These are phyloP conservation scores for Umimayanthus kanabou DNA, from an alignment of 92 coral and sea anemone species.

Conservation along the genomic window DNA sequence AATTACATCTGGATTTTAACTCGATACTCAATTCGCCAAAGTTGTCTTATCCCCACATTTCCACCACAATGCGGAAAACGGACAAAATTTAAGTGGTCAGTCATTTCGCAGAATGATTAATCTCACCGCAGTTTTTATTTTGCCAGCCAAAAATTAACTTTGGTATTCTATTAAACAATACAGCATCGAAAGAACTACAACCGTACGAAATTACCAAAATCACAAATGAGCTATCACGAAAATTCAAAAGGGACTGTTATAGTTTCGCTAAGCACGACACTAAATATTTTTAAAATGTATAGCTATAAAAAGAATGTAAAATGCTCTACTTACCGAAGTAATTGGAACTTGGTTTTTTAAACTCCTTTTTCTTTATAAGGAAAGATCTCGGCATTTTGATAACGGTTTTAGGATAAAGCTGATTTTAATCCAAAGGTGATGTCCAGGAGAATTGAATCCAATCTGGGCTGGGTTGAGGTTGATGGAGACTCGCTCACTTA, in stretches of 20 bases:
- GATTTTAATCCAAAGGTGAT: background rate
- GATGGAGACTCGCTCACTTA: constrained; percentile 2
- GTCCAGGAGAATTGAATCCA: background rate
- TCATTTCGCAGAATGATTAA: background rate
- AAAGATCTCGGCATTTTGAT: constrained; percentile 96
- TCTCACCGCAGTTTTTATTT: background rate
- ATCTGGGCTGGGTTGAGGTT: background rate
- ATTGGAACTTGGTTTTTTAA: constrained; percentile 81
- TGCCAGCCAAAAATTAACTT: background rate
- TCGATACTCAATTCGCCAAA: background rate
- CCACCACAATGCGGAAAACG: background rate
- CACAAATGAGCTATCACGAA: background rate
- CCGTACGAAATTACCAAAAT: background rate
- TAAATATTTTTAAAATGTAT: background rate
- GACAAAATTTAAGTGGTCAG: background rate
- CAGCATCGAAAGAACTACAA: background rate
- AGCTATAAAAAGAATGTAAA: background rate
- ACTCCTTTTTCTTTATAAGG: constrained; percentile 94
- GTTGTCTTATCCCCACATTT: background rate
- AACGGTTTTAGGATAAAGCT: background rate
- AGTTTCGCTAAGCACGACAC: background rate
- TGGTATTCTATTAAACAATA: background rate
- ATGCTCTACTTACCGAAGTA: constrained; percentile 80
- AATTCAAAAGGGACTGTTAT: background rate
- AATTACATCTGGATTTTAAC: background rate